These are phyloP conservation scores for Synaphobranchus kaupii DNA, from an alignment of 2,797 vertebrate species.

Conservation along the genomic window DNA sequence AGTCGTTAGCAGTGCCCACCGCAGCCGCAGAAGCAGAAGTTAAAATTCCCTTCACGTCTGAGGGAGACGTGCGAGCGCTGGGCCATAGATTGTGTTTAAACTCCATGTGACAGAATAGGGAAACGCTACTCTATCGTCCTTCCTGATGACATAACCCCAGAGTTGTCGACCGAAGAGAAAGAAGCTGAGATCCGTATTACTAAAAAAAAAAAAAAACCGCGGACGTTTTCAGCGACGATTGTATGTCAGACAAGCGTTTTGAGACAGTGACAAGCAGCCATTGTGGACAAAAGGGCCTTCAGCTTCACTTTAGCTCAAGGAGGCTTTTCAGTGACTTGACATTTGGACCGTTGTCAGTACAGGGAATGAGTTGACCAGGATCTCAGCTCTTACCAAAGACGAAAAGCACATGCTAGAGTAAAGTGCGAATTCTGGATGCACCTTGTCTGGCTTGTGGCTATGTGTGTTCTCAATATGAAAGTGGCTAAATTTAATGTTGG, in stretches of 20 bases:
- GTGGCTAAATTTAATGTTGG: background rate
- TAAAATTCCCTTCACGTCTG: slow-evolving; percentile 23
- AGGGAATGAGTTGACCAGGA: background rate
- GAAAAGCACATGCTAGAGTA: background rate
- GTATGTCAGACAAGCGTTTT: background rate
- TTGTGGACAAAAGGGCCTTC: background rate
- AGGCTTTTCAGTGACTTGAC: background rate
- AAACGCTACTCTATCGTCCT: background rate
- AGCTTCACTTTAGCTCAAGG: background rate
- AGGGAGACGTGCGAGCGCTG: background rate
- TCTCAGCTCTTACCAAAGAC: background rate
- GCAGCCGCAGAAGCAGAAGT: background rate
- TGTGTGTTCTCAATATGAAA: background rate
- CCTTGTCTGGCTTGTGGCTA: background rate
- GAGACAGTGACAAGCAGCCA: background rate
- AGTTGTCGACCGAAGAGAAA: slow-evolving; percentile 9
- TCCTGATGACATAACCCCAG: slow-evolving; percentile 22
- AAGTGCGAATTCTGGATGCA: background rate
- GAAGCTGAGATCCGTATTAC: background rate
- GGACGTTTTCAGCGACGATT: slow-evolving; percentile 10
- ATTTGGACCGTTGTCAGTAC: slow-evolving; percentile 12
- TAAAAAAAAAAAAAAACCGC: slow-evolving; percentile 22
- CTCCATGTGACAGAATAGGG: slow-evolving; percentile 7
- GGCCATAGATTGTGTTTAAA: background rate
- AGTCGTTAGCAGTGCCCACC: background rate